Conservation (phyloP, 2,888 invertebrate genomes). For the Auanema sp. region DNA sequence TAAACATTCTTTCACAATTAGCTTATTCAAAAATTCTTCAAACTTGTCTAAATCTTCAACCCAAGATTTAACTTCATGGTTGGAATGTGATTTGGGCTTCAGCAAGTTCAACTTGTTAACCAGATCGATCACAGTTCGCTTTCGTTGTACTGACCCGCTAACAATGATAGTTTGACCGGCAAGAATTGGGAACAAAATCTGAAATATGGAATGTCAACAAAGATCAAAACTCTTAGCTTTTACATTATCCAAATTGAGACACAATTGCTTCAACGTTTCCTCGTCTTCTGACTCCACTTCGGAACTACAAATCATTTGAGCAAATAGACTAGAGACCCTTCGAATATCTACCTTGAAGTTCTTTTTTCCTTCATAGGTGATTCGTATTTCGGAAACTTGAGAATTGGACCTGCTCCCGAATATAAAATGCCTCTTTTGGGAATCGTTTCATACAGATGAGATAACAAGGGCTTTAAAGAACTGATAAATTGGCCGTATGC, state of each 20-base stretch:
- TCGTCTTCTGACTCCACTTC: slow-evolving; percentile 19
- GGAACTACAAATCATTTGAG: background rate
- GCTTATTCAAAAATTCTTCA: background rate
- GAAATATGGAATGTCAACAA: slow-evolving; percentile 9
- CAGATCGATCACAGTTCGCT: slow-evolving; percentile 49
- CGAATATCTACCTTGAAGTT: background rate
- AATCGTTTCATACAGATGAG: background rate
- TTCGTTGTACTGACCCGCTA: slow-evolving; percentile 47
- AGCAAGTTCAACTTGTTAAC: slow-evolving; percentile 37
- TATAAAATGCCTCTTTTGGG: slow-evolving; percentile 17
- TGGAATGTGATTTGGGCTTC: slow-evolving; percentile 16
- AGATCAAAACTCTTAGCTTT: background rate
- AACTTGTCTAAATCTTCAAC: slow-evolving; percentile 11
- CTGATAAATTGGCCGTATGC: background rate
- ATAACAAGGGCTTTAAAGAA: slow-evolving; percentile 9
- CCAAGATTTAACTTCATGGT: slow-evolving; percentile 11
- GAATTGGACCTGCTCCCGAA: slow-evolving; percentile 9
- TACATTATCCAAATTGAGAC: slow-evolving; percentile 36
- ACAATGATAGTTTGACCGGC: slow-evolving; percentile 50
- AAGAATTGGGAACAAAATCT: slow-evolving; percentile 50
- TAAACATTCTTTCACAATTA: slow-evolving; percentile 7
- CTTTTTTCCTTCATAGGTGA: slow-evolving; percentile 13
- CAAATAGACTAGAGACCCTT: background rate
- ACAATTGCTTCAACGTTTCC: slow-evolving; percentile 35
- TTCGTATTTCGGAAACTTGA: slow-evolving; percentile 15